Evolutionary conservation across 1,140 invertebrate species (phyloP), one percentile per base, ranked within the genome.

Genomic region (Copidosoma floridanum): DNA sequence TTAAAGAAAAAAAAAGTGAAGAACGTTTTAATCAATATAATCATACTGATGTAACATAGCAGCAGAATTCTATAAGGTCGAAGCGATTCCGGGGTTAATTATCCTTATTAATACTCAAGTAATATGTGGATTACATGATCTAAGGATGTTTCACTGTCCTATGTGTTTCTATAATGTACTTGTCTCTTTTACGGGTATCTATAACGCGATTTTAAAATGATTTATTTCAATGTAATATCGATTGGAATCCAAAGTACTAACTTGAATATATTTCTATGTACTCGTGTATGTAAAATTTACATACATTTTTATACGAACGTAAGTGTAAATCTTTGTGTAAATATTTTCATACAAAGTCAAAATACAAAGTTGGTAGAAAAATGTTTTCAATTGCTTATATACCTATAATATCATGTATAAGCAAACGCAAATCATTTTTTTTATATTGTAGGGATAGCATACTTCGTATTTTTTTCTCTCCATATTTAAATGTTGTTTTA

Each of bases 401-500:
- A 24, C 10, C 29, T 44, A 44, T 18, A 43, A 32, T 26, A 55
- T 12, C 32, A 35, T 56, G 43, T 47, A 27, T n/a, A n/a, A n/a
- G n/a, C n/a, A n/a, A 44, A 55, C n/a, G 10, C 32, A 29, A 29
- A 54, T 54, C 20, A 43, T 54, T 55, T 37, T 32, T 50, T 57
- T 41, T 21, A 50, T 50, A 14, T 32, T 46, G 48, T 50, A 41
- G 40, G 1, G 21, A 26, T 52, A 44, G 18, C 16, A 14, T 44
- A 52, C 18, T 58, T 58, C 44, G 20, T 58, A 58, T 21, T 24
- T 43, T 51, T 50, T 44, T 51, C 32, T 58, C 52, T 51, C 18
- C n/a, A n/a, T n/a, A n/a, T n/a, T n/a, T n/a, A 18, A 52, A 51
- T 43, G 44, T 44, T 16, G 26, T 48, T 48, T 27, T 48, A 38